Base-by-base conservation (phyloP, 2,797 vertebrate species). In the Allobates femoralis region DNA sequence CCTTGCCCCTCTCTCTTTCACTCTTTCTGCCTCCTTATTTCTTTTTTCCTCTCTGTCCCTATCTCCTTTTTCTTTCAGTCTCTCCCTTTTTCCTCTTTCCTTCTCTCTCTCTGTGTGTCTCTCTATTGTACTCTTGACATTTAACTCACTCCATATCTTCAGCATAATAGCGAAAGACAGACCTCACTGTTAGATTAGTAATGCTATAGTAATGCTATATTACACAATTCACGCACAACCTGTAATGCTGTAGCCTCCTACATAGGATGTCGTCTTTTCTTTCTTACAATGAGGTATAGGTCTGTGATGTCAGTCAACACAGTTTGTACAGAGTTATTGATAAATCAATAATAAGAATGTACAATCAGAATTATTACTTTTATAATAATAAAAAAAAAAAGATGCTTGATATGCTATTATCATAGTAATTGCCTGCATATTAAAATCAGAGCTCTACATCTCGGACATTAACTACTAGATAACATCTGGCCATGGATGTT, bases 401-500 rank as follows among this genome's bases (percentile, higher is more conserved):
- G 41, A 46, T 26, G 37, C 23, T 56, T 32, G 51, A 55, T 53
- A 56, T 56, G 50, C 3, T 58, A 78, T 58, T 58, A 37, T 32
- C 55, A 85, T 83, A 89, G 30, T 30, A 86, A 55, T 23, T 56
- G 41, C 46, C 51, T 30, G 15, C 53, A 67, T 34, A 66, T 53
- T 64, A 51, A 64, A 46, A 26, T 84, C 56, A 55, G 28, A 84
- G 69, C 34, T 90, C 89, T 66, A 30, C 90, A 89, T 90, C 87
- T 85, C 89, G 93, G 91, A 89, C 79, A 89, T 87, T 80, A 83
- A 84, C 90, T 93, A 94, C 89, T 89, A 92, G 91, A 93, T 91
- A 92, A 92, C 91, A 93, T 91, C 92, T 94, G 92, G 91, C 84
- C 88, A 89, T 82, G 90, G 83, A 89, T 92, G 90, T 87, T 90